Conservation (phyloP, 1,140 invertebrate genomes). For the Eciton burchellii region DNA sequence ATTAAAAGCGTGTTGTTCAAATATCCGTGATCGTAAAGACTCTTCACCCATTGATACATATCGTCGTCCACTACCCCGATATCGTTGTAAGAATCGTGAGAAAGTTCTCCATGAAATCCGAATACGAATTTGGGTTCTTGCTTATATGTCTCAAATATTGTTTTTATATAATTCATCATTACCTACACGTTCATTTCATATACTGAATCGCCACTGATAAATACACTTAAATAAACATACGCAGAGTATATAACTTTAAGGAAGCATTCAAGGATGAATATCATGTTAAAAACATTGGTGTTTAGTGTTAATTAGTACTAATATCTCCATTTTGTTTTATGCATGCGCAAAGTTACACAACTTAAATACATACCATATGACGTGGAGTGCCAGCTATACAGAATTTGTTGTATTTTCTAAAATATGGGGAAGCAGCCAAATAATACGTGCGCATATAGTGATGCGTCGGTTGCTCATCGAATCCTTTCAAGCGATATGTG, state of each 20-base stretch:
- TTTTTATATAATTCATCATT: slow-evolving; percentile 89
- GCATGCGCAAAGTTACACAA: slow-evolving; percentile 22
- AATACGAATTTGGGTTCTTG: slow-evolving; percentile 93
- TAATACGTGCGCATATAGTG: slow-evolving; percentile 96
- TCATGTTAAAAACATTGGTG: too few species aligned
- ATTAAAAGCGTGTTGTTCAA: slow-evolving; percentile 93
- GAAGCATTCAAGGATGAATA: too few species aligned
- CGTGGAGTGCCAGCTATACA: slow-evolving; percentile 93
- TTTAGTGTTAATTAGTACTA: background rate
- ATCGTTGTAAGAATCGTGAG: slow-evolving; percentile 93
- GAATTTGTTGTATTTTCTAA: slow-evolving; percentile 86
- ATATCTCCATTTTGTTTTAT: background rate
- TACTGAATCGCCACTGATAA: too few species aligned
- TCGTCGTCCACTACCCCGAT: slow-evolving; percentile 92
- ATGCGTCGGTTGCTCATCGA: slow-evolving; percentile 93
- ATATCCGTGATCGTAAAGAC: slow-evolving; percentile 87
- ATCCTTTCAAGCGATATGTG: slow-evolving; percentile 96
- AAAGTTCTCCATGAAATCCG: slow-evolving; percentile 95
- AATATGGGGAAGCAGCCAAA: slow-evolving; percentile 86
- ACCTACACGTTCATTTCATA: slow-evolving; percentile 80
- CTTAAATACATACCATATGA: slow-evolving; percentile 88
- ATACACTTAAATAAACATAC: too few species aligned
- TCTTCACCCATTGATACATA: slow-evolving; percentile 88
- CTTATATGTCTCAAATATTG: slow-evolving; percentile 88
- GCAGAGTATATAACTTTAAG: background rate